Percentiles rank a stretch among this genome's conserved stretches.
Conservation (phyloP, 2,797 vertebrate species). For the Falco novaeseelandiae region DNA sequence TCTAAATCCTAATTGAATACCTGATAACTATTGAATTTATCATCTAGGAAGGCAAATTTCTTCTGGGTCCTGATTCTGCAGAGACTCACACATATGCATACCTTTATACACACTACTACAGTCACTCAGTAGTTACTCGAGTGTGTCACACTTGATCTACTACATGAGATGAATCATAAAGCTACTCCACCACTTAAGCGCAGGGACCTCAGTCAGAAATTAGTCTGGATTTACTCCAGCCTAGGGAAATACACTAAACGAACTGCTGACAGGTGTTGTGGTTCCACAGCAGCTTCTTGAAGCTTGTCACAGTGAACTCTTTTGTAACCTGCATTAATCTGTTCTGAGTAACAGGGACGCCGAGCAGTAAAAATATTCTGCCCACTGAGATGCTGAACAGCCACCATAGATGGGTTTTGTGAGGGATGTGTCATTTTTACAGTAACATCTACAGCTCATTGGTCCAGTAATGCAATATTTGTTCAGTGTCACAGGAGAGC, state of each 20-base stretch:
- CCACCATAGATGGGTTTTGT: background rate
- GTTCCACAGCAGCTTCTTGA: background rate
- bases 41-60: background rate
- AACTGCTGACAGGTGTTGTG: background rate
- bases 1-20: background rate
- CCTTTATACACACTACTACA: background rate
- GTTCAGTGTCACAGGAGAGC: background rate
- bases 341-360: background rate
- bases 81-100: background rate
- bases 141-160: background rate
- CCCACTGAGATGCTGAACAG: background rate
- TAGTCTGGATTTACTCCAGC: background rate
- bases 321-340: background rate
- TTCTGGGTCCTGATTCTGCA: background rate
- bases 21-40: background rate
- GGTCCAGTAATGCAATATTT: background rate
- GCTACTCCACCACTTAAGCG: background rate
- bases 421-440: background rate
- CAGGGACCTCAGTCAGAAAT: background rate
- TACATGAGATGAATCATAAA: background rate
- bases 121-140: background rate
- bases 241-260: background rate
- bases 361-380: background rate
- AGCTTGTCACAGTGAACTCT: background rate
- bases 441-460: background rate